Conservation (phyloP, 92 coral and sea anemone species). For the Blastomussa wellsi region DNA sequence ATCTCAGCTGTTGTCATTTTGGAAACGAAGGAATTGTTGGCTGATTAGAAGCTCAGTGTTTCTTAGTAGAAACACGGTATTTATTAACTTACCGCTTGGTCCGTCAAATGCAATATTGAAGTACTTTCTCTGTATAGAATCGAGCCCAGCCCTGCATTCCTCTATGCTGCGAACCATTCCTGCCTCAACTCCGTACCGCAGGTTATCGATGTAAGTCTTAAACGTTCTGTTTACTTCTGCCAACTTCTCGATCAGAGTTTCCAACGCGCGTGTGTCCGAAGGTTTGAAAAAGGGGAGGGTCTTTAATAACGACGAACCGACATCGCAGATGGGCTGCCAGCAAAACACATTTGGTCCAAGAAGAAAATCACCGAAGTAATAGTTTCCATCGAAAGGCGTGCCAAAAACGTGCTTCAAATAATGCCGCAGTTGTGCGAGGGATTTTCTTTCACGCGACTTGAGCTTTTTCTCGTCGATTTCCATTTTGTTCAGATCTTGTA, state of each 20-base stretch:
- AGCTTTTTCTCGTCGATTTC: conserved; percentile 38
- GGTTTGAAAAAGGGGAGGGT: conserved; percentile 51
- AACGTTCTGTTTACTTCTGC: conserved; percentile 64
- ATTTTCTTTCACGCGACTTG: conserved; percentile 74
- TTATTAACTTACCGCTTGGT: conserved; percentile 40
- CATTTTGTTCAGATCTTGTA: conserved; percentile 39
- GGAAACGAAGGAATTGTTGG: conserved; percentile 8
- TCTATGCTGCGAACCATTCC: conserved; percentile 74
- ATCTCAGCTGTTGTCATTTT: neutral
- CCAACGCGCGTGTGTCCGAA: conserved; percentile 46
- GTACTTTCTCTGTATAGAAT: conserved; percentile 46
- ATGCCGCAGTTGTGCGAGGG: conserved; percentile 68
- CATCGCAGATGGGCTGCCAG: conserved; percentile 64
- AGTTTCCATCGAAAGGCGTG: conserved; percentile 71
- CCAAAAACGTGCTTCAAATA: conserved; percentile 71
- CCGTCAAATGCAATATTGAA: conserved; percentile 44
- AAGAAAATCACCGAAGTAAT: conserved; percentile 77
- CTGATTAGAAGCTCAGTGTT: too few species aligned
- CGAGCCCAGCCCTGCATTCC: conserved; percentile 65
- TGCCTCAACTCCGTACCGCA: conserved; percentile 56
- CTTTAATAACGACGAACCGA: conserved; percentile 11
- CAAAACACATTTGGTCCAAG: conserved; percentile 83
- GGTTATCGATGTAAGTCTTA: conserved; percentile 56
- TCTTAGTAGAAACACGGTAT: too few species aligned
- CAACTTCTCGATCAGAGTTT: conserved; percentile 47